phyloP scores from a whole-genome alignment of 2,113 vertebrate species.

The Ciconia boyciana region DNA sequence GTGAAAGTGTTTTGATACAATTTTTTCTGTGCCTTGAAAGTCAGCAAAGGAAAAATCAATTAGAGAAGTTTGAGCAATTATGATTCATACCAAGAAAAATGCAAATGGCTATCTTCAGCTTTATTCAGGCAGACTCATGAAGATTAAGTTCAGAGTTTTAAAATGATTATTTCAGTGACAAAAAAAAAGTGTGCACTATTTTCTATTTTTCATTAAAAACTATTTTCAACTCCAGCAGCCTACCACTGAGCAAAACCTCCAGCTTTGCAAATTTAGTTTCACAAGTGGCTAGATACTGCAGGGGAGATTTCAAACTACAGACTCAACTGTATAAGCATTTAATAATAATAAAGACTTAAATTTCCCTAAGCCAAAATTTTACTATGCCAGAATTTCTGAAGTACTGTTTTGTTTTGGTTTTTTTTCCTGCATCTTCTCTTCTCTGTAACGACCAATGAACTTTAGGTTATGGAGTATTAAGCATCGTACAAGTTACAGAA shows the following conservation, averaged over 20 bases:
- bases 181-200: background rate
- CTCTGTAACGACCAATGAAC: background rate
- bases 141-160: background rate
- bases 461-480: background rate
- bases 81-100: background rate
- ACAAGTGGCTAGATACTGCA: background rate
- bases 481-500: background rate
- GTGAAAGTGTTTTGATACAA: background rate
- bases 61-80: background rate
- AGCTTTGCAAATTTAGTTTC: background rate
- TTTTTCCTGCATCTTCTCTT: background rate
- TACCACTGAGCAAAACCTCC: background rate
- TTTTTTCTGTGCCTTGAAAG: background rate
- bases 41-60: background rate
- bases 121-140: background rate
- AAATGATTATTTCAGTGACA: background rate
- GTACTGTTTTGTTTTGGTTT: rapidly evolving
- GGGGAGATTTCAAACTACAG: background rate
- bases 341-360: background rate
- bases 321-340: background rate
- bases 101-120: background rate
- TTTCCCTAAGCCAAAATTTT: background rate
- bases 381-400: background rate
- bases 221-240: background rate
- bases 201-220: background rate